Base-by-base conservation (phyloP, 1,140 invertebrate species). In the Prorops nasuta region DNA sequence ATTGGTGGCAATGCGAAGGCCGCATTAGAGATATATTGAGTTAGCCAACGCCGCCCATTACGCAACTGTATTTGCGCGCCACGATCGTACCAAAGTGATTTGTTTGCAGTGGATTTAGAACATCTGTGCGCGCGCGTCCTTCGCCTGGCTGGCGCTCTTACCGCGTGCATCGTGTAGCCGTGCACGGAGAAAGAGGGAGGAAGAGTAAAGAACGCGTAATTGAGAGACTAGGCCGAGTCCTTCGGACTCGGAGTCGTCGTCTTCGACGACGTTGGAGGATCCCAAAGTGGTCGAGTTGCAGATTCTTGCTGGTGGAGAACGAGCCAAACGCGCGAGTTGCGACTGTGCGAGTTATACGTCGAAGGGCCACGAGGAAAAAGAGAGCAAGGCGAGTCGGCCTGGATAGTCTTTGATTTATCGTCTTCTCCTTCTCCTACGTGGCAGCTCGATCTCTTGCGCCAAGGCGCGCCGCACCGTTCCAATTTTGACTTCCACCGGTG, bases 31-130 rank as follows among this genome's bases (percentile, higher is more conserved):
- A 57, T 62, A 60, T 56, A 60, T 54, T 47, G 58, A 57, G 60
- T 62, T 54, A 54, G 43, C 32, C 45, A 60, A 60, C 47, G 34
- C 31, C 46, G 43, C 42, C 41, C 54, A 51, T 60, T 62, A 42
- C 58, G 51, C 59, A 62, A 62, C 58, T 54, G 59, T 62, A 50
- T 60, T 62, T 62, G 58, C 59, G 36, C 41, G 49, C 40, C 34
- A 52, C 53, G 49, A 57, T 54, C 52, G 54, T 60, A 46, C 59
- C 50, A 60, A 62, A 62, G 58, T 60, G 59, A 60, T 62, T 57
- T 62, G 59, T 62, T 62, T 62, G 59, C 41, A 46, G 44, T 54
- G 41, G 39, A 60, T 62, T 62, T 62, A 62, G 59, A 60, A 62
- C 59, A 62, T 62, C 59, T 62, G 59, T n/a, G n/a, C 38, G 54